Evolutionary conservation across 2,888 invertebrate genomes (phyloP), one percentile per base, ranked within the genome.

Genomic region (Ectobius pallidus): DNA sequence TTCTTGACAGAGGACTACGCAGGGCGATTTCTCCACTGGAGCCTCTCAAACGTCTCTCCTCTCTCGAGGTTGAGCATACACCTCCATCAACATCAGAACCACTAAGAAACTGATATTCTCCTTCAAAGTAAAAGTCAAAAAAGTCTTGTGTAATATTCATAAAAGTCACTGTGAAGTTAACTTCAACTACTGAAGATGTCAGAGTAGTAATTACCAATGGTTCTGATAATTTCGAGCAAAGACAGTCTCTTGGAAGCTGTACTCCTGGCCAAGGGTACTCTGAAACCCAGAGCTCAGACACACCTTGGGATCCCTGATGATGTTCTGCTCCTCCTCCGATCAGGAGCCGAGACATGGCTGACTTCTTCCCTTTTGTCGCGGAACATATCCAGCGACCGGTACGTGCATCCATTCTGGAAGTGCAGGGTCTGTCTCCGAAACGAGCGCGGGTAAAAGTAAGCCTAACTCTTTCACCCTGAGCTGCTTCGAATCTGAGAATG

Each of bases 111-210:
- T 83, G 81, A 77, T 82, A 84, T 69, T 81, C 80, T 6, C 82
- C 83, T 79, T 93, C 93, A 83, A 94, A 92, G 80, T 89, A 89
- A 82, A 92, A 93, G 80, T 92, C 90, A 72, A 90, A 87, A 79
- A 92, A 92, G 84, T 94, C 92, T 82, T 94, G 91, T 7, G 91
- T 90, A 72, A 92, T 90, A 83, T 91, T 90, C 94, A 95, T 93
- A 81, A 90, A 87, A 16, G 89, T 89, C 7, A 93, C 88, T 22
- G 90, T 88, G 80, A 93, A 93, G 79, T 89, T 90, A 0, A 93
- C 87, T 81, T 92, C 90, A 9, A 93, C 88, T 71, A 89, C 87
- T 65, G 88, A 87, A 1, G 92, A 89, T 16, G 91, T 90, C 75
- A 92, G 85, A 25, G 91, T 90, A 75, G 89, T 87, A 76, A 92